These are phyloP conservation scores for Vidua macroura DNA, from an alignment of 2,113 vertebrate genomes.

Conservation along the genomic window DNA sequence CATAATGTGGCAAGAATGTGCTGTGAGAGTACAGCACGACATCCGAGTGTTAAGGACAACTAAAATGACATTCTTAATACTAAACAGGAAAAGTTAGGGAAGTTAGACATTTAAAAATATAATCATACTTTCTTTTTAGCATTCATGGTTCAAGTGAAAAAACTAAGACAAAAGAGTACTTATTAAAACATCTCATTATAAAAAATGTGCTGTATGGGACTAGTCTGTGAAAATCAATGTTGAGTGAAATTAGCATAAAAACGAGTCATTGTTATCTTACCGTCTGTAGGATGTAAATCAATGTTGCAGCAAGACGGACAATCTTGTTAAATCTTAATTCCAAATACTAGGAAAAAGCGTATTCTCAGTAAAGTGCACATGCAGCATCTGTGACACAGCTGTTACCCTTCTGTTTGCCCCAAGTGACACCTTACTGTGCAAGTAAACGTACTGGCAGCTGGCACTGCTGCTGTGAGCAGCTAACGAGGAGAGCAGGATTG, in stretches of 20 bases:
- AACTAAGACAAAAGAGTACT: background rate
- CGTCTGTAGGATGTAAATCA: slow-evolving; percentile 81
- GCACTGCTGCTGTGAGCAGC: background rate
- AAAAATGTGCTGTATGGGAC: background rate
- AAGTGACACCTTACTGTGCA: background rate
- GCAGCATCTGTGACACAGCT: background rate
- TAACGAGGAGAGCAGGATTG: background rate
- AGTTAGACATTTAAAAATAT: background rate
- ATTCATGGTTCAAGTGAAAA: background rate
- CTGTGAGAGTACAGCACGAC: background rate
- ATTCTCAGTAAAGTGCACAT: background rate
- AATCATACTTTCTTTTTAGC: background rate
- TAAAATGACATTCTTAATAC: background rate
- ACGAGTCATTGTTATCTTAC: slow-evolving; percentile 55
- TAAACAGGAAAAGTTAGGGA: background rate
- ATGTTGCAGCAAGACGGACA: slow-evolving; percentile 76
- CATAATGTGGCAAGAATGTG: background rate
- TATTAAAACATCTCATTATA: background rate
- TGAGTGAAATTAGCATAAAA: background rate
- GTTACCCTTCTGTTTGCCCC: background rate
- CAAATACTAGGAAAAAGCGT: slow-evolving; percentile 73
- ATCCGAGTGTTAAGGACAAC: background rate
- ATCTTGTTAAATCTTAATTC: slow-evolving; percentile 81
- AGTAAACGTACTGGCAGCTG: background rate
- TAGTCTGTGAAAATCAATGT: background rate